Conservation (phyloP, 1,140 invertebrate species). For the Caenorhabditis inopinata region DNA sequence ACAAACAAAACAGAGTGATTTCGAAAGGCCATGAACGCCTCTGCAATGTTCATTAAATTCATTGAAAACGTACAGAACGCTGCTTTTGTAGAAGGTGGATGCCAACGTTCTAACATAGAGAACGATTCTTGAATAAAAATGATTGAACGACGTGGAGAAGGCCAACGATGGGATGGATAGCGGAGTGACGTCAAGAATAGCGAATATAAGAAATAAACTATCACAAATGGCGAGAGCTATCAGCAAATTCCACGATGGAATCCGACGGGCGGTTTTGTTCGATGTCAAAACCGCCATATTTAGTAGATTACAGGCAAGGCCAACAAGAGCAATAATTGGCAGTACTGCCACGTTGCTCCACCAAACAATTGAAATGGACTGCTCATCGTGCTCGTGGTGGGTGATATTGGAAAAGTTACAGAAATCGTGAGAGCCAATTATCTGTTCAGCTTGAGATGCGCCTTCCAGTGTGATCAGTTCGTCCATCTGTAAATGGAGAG, state of each 20-base stretch:
- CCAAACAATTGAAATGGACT: constrained; percentile 60
- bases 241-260: constrained; percentile 64
- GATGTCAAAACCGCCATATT: constrained; percentile 60
- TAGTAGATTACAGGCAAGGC: constrained; percentile 61
- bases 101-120: constrained; percentile 62
- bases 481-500: constrained; percentile 34
- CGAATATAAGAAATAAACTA: constrained; percentile 61
- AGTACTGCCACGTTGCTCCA: constrained; percentile 62
- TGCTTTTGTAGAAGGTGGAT: constrained; percentile 65
- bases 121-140: constrained; percentile 57
- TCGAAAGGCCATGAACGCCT: too few species aligned
- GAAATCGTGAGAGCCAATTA: constrained; percentile 33
- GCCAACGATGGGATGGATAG: constrained; percentile 48
- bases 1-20: too few species aligned
- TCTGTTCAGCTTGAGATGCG: constrained; percentile 20
- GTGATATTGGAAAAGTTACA: constrained; percentile 42
- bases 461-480: constrained; percentile 34
- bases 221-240: constrained; percentile 62
- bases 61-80: constrained; percentile 61
- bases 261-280: constrained; percentile 57
- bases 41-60: too few species aligned
- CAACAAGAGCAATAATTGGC: constrained; percentile 57
- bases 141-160: constrained; percentile 53
- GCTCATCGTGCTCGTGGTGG: constrained; percentile 40
- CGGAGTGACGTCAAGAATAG: constrained; percentile 61